Evolutionary conservation across 2,888 invertebrate species (phyloP).

Genomic region (Hirtodrosophila trivittata): DNA sequence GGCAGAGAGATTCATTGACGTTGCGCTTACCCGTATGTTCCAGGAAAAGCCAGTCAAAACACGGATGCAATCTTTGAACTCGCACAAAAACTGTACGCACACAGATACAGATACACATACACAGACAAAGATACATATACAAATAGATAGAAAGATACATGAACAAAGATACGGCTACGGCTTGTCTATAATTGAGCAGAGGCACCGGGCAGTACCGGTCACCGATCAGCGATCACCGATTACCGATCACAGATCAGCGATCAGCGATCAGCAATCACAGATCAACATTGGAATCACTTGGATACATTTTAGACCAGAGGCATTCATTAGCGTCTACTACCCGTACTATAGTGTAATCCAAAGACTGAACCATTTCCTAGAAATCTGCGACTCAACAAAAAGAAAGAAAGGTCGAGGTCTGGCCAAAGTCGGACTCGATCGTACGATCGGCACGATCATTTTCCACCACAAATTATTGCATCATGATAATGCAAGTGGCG

Average conservation of each 20-base stretch:
- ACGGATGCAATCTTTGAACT: constrained; percentile 63
- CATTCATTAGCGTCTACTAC: constrained; percentile 1
- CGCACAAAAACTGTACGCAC: constrained; percentile 11
- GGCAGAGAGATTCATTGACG: constrained; percentile 18
- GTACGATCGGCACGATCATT: constrained; percentile 40
- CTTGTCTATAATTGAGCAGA: neutral
- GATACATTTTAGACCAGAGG: constrained; percentile 4
- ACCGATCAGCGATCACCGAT: constrained; percentile 16
- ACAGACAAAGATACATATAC: neutral
- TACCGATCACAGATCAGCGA: constrained; percentile 25
- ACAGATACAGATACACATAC: constrained; percentile 8
- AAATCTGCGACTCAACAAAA: constrained; percentile 33
- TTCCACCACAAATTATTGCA: constrained; percentile 64
- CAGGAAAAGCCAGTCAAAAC: constrained; percentile 51
- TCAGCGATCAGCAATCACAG: constrained; percentile 28
- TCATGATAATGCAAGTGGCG: constrained; percentile 43
- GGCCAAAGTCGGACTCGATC: constrained; percentile 9
- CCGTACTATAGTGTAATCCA: neutral
- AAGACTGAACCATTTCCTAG: constrained; percentile 61
- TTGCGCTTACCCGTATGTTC: constrained; percentile 19
- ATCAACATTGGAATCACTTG: constrained; percentile 14
- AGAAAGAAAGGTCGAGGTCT: constrained; percentile 57
- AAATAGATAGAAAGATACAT: constrained; percentile 1
- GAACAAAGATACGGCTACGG: neutral
- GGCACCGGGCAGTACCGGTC: constrained; percentile 51